Conservation (phyloP, 2,888 invertebrate genomes). For the Lasioglossum figueresi region DNA sequence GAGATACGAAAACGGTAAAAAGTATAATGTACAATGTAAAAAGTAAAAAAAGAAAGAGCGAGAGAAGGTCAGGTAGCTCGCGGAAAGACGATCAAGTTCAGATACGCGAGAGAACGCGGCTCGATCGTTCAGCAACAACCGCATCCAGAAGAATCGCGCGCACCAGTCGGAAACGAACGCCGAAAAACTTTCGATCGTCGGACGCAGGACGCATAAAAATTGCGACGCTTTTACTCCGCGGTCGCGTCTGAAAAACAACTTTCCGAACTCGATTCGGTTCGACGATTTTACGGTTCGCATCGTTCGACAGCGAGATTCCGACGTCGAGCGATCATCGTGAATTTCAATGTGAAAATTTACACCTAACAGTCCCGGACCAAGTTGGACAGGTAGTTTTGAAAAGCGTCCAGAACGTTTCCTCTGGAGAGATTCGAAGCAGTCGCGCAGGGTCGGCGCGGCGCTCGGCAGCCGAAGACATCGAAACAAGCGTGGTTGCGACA, state of each 20-base stretch:
- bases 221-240: conserved; percentile 10
- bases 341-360: not conserved
- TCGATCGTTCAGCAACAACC: not conserved
- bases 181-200: conserved; percentile 33
- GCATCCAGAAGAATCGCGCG: conserved; percentile 11
- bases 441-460: not conserved
- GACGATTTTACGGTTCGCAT: not conserved
- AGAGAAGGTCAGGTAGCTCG: not conserved
- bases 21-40: not conserved
- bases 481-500: not conserved
- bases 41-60: not conserved
- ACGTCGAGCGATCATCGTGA: not conserved
- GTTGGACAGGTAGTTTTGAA: not conserved
- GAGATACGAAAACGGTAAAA: not conserved
- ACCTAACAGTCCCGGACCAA: not conserved
- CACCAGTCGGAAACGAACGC: not conserved
- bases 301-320: not conserved
- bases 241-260: not conserved
- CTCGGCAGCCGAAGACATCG: not conserved
- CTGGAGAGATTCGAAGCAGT: not conserved
- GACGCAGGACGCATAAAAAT: conserved; percentile 36
- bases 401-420: not conserved
- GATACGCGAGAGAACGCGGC: not conserved
- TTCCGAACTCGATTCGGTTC: not conserved
- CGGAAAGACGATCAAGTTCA: not conserved